Percentiles rank a stretch among this genome's conserved stretches.
Conservation (phyloP, 2,113 vertebrate species). For the Lepidothrix coronata region DNA sequence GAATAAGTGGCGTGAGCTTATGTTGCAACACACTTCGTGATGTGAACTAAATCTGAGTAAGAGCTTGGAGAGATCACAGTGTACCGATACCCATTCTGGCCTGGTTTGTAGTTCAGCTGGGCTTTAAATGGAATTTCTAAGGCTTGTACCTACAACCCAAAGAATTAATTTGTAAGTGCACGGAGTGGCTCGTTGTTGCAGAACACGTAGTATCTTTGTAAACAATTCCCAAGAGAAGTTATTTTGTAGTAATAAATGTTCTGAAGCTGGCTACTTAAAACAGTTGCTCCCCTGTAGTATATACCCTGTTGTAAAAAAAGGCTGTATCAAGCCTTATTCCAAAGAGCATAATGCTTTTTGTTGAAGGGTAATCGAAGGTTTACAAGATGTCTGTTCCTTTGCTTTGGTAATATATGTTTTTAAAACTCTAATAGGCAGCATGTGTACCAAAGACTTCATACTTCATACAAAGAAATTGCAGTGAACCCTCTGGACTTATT, state of each 20-base stretch:
- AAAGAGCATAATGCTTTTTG: background rate
- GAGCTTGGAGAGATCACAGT: background rate
- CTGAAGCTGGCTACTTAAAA: background rate
- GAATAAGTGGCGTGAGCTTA: background rate
- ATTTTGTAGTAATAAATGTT: background rate
- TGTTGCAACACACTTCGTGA: background rate
- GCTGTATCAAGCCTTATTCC: rapidly evolving
- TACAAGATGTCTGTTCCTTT: background rate
- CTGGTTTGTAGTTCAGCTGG: background rate
- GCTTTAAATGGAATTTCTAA: background rate
- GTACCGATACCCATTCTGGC: background rate
- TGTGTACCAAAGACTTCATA: background rate
- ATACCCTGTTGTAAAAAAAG: background rate
- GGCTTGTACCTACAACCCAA: background rate
- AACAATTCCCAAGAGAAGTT: background rate
- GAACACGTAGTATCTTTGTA: background rate
- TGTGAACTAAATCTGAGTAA: background rate
- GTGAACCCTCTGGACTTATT: background rate
- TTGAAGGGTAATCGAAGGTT: background rate
- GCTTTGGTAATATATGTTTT: background rate
- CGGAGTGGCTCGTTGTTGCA: background rate
- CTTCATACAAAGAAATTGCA: background rate
- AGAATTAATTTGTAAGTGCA: background rate
- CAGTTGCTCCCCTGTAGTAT: background rate
- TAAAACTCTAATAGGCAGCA: background rate